Evolutionary conservation across 2,113 vertebrate species (phyloP), one percentile per base, ranked within the genome.

Genomic region (Scalopus aquaticus): DNA sequence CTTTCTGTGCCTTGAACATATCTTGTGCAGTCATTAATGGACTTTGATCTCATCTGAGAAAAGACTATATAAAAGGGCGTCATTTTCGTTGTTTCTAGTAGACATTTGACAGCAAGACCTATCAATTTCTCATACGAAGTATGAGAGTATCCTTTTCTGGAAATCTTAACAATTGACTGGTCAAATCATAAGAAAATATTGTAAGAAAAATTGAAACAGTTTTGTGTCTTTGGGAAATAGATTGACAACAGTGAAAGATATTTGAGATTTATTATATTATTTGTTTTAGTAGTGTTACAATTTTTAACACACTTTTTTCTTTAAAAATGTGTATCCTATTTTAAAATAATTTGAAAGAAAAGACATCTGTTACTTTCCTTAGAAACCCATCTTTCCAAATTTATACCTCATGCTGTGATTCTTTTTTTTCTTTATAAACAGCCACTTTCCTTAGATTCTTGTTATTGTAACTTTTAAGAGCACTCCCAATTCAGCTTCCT

Each of bases 311-410:
- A 35, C 28, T 70, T 88, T 89, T 95, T 84, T 20, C 30, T 78
- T 84, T 22, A 65, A 95, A 90, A 94, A 73, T 96, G 37, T 92
- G 72, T 88, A 90, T 80, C 46, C 60, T 60, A 88, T 93, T 96
- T 97, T 96, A 93, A 97, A 97, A 96, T 95, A 77, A 97, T 97
- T 97, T 96, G 80, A 94, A 96, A 96, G 87, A 94, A 97, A 95
- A 42, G 97, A 92, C 94, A 94, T 90, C 93, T 97, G 95, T 90
- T 97, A 90, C 95, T 95, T 94, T 91, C 70, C 73, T 94, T 89
- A 93, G 92, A 95, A 97, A 92, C 15, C 72, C 84, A 91, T 96
- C 79, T 65, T 93, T 97, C 82, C 92, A 95, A 95, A 96, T 97
- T 95, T 93, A 92, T 78, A 88, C 69, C 22, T 91, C 79, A 92